These are phyloP conservation scores for Oxyura jamaicensis DNA, from an alignment of 2,113 vertebrate species.

Conservation along the genomic window DNA sequence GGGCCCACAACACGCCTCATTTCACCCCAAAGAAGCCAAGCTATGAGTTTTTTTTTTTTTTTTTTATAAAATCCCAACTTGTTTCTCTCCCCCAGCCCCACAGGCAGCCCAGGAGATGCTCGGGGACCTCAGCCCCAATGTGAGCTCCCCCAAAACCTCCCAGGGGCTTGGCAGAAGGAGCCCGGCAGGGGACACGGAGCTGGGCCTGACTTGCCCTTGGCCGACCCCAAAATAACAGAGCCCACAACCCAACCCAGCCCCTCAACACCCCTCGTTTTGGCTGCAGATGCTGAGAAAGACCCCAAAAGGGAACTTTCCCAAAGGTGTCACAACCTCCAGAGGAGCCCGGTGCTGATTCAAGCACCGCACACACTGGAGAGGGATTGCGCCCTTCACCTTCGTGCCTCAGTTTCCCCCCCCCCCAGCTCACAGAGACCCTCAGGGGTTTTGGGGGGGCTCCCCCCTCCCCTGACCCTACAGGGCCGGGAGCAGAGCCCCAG, in stretches of 20 bases:
- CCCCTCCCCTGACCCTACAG: not conserved
- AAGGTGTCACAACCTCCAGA: not conserved
- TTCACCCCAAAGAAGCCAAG: not conserved
- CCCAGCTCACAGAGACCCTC: fast-evolving
- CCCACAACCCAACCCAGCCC: not conserved
- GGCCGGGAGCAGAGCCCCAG: not conserved
- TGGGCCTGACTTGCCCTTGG: fast-evolving
- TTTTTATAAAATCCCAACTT: not conserved
- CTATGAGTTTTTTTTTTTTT: fast-evolving
- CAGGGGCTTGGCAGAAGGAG: not conserved
- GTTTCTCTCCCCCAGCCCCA: not conserved
- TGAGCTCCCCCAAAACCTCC: not conserved
- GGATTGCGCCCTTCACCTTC: fast-evolving
- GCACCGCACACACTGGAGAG: fast-evolving
- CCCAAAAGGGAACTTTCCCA: fast-evolving
- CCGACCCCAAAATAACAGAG: not conserved
- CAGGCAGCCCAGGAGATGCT: not conserved
- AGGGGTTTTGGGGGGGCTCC: too few relatives aligned
- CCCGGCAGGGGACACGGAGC: fast-evolving
- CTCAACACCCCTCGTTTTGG: fast-evolving
- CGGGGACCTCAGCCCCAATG: fast-evolving
- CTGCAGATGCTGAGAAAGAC: not conserved
- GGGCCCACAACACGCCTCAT: fast-evolving
- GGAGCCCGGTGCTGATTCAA: fast-evolving
- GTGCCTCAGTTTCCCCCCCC: constrained; percentile 44